phyloP scores from a whole-genome alignment of 2,797 vertebrate genomes.

The Pampus argenteus region DNA sequence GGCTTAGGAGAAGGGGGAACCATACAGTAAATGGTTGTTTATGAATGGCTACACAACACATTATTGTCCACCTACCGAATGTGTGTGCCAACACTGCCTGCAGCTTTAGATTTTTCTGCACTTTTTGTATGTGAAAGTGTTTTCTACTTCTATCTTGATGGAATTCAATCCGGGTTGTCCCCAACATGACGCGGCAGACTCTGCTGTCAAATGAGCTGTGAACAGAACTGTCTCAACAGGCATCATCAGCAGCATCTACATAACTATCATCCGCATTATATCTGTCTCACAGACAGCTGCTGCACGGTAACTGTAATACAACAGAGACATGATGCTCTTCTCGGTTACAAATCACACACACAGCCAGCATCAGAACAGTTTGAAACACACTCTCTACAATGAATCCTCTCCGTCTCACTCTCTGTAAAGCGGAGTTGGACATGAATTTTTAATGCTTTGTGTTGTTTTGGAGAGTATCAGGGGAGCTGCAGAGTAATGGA shows the following conservation, averaged over 20 bases:
- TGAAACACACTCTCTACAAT: constrained; percentile 25
- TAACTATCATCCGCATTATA: constrained; percentile 3
- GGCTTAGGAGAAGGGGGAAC: constrained; percentile 7
- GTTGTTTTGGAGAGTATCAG: constrained; percentile 65
- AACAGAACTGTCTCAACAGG: constrained; percentile 27
- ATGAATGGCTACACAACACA: constrained; percentile 25
- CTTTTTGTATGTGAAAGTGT: constrained; percentile 7
- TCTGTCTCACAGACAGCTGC: constrained; percentile 16
- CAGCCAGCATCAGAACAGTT: constrained; percentile 3
- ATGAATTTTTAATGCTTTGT: constrained; percentile 74
- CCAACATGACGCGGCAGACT: not conserved
- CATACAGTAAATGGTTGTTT: constrained; percentile 34
- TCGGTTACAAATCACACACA: constrained; percentile 34
- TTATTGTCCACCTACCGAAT: constrained; percentile 22
- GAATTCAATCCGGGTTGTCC: not conserved
- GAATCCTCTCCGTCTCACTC: constrained; percentile 40
- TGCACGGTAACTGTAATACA: constrained; percentile 5
- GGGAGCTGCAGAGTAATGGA: constrained; percentile 65
- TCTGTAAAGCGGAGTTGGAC: constrained; percentile 37
- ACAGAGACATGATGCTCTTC: constrained; percentile 21
- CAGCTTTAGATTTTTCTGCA: constrained; percentile 3
- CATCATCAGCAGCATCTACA: constrained; percentile 13
- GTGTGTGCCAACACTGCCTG: constrained; percentile 6
- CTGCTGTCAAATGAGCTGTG: not conserved
- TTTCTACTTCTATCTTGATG: not conserved